A percentile compares a stretch with the other conserved stretches of the same genome.
Evolutionary conservation across 64 coral and sea anemone species (phyloP).

Genomic region (Trachythela sp.): DNA sequence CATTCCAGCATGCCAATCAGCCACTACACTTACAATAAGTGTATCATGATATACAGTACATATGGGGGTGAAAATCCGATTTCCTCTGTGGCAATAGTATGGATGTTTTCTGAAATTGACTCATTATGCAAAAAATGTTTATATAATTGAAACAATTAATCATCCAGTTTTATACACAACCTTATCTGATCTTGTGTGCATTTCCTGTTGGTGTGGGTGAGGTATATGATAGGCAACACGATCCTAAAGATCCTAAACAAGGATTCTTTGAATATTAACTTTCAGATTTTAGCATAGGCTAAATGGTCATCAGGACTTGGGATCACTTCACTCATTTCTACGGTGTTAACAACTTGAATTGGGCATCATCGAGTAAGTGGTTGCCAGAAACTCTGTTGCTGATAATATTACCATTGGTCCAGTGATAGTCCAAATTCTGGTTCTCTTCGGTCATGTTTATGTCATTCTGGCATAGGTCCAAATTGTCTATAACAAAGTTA

Average conservation of each 20-base stretch:
- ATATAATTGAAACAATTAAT: no score
- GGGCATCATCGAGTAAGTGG: neutral
- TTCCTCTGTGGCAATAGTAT: no score
- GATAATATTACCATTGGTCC: neutral
- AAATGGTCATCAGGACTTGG: neutral
- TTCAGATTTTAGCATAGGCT: neutral
- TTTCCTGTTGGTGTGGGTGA: neutral
- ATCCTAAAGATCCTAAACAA: neutral
- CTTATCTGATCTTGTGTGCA: neutral
- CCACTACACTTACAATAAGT: neutral
- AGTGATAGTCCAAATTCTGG: neutral
- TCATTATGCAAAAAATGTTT: neutral
- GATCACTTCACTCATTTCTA: neutral
- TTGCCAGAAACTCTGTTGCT: neutral
- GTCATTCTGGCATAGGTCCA: neutral
- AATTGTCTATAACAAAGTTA: neutral
- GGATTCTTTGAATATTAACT: constrained; percentile 1
- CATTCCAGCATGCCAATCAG: constrained; percentile 14
- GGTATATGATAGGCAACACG: neutral
- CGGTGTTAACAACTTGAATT: neutral
- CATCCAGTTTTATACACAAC: neutral
- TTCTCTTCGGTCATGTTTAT: neutral
- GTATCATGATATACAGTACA: neutral
- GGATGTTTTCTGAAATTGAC: neutral
- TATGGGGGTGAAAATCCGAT: neutral